Base-by-base conservation (phyloP, 2,888 invertebrate genomes). In the Acleris sparsana region DNA sequence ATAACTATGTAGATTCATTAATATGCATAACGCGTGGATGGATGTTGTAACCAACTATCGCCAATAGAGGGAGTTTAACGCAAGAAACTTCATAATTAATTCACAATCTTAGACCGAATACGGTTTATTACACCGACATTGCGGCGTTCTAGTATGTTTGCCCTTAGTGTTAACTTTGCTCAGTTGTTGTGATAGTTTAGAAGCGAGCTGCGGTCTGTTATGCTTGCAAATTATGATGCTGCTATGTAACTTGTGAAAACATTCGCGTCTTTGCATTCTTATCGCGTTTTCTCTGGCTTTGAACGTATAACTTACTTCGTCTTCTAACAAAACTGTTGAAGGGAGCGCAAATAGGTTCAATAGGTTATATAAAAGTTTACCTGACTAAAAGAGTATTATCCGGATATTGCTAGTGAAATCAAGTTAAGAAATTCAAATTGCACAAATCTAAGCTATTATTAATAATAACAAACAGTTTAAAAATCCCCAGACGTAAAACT, bases 61-160 rank as follows among this genome's bases (percentile, higher is more conserved):
- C 79, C 86, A 82, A 85, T 86, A 81, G 77, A 75, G 75, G 73
- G 73, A 71, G 73, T 75, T 80, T 85, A 84, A 85, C 87, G 85
- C 86, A 83, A 85, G 77, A 80, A 87, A 88, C 84, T 89, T 85
- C 74, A 78, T 87, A 88, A 89, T 87, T 84, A 89, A 91, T 89
- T 87, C 88, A 84, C 78, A 83, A 87, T 85, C 84, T 85, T 80
- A 80, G 78, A 79, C 81, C 78, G 75, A 80, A 81, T 80, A 80
- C 76, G 80, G 82, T 85, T 82, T 85, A 85, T 84, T 83, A 82
- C 76, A 72, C 72, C 72, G 72, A 75, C 76, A 77, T 76, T 79
- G 75, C 72, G 77, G 75, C 71, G 70, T 72, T 68, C 71, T 72
- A 72, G 67, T 59, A 52, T 66, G 57, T 57, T 66, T 66, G 66